A percentile compares a stretch with the other conserved stretches of the same genome.
Evolutionary conservation across 2,113 vertebrate genomes (phyloP).

Genomic region (Panurus biarmicus): DNA sequence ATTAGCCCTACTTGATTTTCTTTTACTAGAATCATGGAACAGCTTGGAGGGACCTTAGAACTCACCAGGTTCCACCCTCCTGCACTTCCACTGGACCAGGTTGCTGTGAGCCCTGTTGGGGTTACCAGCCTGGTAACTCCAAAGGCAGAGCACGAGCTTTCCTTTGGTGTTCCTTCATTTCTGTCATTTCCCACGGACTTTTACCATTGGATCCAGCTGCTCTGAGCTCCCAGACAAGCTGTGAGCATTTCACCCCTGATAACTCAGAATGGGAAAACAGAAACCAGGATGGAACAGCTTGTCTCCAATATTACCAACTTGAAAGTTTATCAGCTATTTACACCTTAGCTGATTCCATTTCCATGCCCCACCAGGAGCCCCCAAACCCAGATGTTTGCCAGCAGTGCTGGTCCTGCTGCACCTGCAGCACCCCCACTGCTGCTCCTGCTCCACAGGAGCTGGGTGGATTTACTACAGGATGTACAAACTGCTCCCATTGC

Average conservation of each 20-base stretch:
- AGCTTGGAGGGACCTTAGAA: not conserved
- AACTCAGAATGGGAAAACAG: not conserved
- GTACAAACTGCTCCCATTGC: not conserved
- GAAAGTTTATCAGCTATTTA: not conserved
- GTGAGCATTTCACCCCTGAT: not conserved
- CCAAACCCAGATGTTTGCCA: not conserved
- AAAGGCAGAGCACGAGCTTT: accelerated
- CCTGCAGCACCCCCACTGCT: not conserved
- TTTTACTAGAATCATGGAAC: not conserved
- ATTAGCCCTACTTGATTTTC: not conserved
- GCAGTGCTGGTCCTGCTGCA: not conserved
- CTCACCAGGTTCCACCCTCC: not conserved
- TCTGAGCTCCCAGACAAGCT: not conserved
- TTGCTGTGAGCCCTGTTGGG: not conserved
- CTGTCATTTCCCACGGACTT: not conserved
- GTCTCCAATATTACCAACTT: not conserved
- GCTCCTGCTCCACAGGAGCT: not conserved
- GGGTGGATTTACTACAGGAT: not conserved
- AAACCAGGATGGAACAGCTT: not conserved
- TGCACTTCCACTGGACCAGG: not conserved
- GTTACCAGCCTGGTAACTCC: not conserved
- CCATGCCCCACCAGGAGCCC: not conserved
- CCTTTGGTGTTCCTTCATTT: not conserved
- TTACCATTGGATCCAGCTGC: not conserved
- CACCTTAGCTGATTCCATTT: not conserved